Conservation (phyloP, 2,113 vertebrate genomes). For the Podilymbus podiceps region DNA sequence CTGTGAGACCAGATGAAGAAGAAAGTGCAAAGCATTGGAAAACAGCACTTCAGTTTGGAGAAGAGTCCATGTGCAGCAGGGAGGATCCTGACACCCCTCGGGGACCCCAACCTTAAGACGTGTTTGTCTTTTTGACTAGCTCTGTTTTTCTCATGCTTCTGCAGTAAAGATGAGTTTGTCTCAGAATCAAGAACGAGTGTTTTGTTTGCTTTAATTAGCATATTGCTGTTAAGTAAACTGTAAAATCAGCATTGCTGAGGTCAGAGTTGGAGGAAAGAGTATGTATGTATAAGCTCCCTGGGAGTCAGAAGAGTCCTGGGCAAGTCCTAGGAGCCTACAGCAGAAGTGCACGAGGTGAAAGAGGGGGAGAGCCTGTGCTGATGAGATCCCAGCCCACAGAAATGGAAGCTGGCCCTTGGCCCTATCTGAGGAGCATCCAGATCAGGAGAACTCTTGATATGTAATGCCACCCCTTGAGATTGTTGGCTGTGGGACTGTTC, state of each 20-base stretch:
- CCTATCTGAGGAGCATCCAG: not conserved
- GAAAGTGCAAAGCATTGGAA: not conserved
- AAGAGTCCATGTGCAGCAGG: not conserved
- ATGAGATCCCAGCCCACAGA: not conserved
- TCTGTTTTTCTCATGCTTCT: not conserved
- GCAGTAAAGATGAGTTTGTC: not conserved
- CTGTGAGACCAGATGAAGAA: not conserved
- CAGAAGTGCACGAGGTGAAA: not conserved
- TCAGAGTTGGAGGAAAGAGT: not conserved
- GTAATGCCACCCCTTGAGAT: not conserved
- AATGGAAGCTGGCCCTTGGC: not conserved
- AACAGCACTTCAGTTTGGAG: not conserved
- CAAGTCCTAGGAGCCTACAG: not conserved
- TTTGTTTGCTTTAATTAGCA: not conserved
- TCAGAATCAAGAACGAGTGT: not conserved
- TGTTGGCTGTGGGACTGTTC: not conserved
- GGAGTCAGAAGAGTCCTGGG: not conserved
- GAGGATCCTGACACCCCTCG: not conserved
- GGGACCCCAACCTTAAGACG: not conserved
- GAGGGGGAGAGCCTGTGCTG: not conserved
- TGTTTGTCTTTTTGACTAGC: not conserved
- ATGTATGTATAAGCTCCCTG: not conserved
- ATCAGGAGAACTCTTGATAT: not conserved
- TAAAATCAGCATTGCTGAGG: not conserved
- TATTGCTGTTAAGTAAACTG: not conserved